phyloP scores from a whole-genome alignment of 2,888 invertebrate genomes.

The Drosophila fungiperda region DNA sequence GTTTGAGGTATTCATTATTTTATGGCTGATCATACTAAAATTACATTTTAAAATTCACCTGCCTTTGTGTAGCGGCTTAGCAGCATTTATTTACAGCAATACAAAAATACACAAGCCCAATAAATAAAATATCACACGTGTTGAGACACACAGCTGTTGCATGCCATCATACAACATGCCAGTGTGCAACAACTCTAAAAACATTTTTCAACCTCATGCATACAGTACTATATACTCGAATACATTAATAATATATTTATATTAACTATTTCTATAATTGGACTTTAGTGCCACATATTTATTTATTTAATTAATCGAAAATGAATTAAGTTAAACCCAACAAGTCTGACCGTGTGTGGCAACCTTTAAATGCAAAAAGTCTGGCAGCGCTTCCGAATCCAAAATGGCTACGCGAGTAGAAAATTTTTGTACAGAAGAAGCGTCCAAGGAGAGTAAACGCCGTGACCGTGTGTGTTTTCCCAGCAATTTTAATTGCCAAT shows the following conservation, averaged over 20 bases:
- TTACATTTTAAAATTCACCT: slow-evolving; percentile 73
- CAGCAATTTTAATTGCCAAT: slow-evolving; percentile 53
- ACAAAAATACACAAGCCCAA: slow-evolving; percentile 8
- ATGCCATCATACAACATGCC: background rate
- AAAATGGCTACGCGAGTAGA: slow-evolving; percentile 80
- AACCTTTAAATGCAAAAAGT: slow-evolving; percentile 1
- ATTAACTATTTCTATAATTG: background rate
- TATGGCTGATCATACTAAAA: background rate
- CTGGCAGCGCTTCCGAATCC: slow-evolving; percentile 60
- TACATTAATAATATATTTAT: background rate
- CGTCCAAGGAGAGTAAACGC: slow-evolving; percentile 80
- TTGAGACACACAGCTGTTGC: slow-evolving; percentile 60
- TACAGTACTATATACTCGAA: background rate
- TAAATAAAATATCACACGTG: slow-evolving; percentile 48
- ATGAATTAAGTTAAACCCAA: background rate
- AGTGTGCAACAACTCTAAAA: slow-evolving; percentile 12
- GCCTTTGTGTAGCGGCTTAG: slow-evolving; percentile 67
- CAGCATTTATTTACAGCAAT: slow-evolving; percentile 53
- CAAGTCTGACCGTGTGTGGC: slow-evolving; percentile 45
- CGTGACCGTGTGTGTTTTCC: slow-evolving; percentile 75
- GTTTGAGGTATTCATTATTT: background rate
- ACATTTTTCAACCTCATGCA: background rate
- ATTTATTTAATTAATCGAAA: no score
- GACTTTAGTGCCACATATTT: background rate
- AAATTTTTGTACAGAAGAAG: slow-evolving; percentile 83